Evolutionary conservation across 2,113 vertebrate genomes (phyloP), one percentile per base, ranked within the genome.

Genomic region (Cygnus buccinator): DNA sequence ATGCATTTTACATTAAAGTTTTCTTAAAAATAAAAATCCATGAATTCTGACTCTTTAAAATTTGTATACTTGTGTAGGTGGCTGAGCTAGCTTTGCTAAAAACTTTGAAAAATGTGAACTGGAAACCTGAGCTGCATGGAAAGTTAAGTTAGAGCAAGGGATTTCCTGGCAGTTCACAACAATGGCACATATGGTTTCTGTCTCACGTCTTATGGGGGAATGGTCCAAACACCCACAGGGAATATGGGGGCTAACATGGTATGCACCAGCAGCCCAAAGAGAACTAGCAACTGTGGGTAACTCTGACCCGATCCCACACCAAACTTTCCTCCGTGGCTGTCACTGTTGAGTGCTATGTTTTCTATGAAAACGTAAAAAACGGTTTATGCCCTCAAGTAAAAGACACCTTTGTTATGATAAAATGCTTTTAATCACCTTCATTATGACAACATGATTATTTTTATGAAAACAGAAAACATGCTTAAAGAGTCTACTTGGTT

Each of bases 151-250:
- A 48, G 44, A 25, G 21, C 2, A 0, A 11, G 5, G 8, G 0
- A 5, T 11, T 86, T 52, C 63, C 33, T 39, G 41, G 21, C 11
- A 85, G 25, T 28, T 86, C 73, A 59, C 31, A 68, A 50, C 39
- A 65, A 17, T 11, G 29, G 46, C 2, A 0, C 13, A 2, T 0
- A 1, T 21, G 10, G 20, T 37, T 88, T 80, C 52, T 55, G 9
- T 66, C 68, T 61, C 48, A 25, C 9, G 8, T 48, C 44, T 31
- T 0, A 0, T 1, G 4, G 15, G 8, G 12, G 5, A 43, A 71
- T 0, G 0, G 21, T 15, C 39, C 6, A 0, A 72, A 41, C 1
- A 1, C 16, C 21, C 43, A 83, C 1, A 1, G 16, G 28, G 19
- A 12, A 72, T 86, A 58, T 29, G 33, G 14, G 7, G 9, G 6